Evolutionary conservation across 2,888 invertebrate genomes (phyloP).

Genomic region (Cylindroiulus punctatus): DNA sequence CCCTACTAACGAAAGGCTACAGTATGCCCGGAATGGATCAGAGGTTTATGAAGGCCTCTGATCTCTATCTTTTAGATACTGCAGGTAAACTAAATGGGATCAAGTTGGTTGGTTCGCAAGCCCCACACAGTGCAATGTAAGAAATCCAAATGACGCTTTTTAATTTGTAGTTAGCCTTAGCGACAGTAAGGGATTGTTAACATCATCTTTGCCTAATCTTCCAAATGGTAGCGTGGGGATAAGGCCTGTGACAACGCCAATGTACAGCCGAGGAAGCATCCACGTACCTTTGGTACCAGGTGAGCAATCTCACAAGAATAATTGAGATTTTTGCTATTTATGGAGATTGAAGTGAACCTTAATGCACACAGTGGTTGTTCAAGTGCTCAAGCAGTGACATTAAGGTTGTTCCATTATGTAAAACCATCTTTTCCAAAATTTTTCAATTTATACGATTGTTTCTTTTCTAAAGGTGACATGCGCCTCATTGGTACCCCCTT

Average conservation of each 20-base stretch:
- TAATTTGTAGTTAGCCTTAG: constrained; percentile 48
- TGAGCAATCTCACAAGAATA: neutral
- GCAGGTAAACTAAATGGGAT: constrained; percentile 43
- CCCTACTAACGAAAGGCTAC: constrained; percentile 58
- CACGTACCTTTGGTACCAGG: constrained; percentile 56
- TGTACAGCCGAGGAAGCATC: constrained; percentile 57
- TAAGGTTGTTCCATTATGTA: neutral
- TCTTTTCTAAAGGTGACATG: constrained; percentile 58
- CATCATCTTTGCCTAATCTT: constrained; percentile 53
- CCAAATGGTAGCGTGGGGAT: constrained; percentile 53
- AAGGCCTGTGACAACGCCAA: constrained; percentile 56
- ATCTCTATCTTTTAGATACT: constrained; percentile 58
- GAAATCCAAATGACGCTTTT: constrained; percentile 47
- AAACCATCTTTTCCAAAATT: neutral
- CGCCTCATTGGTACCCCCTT: constrained; percentile 60
- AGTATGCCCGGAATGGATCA: constrained; percentile 58
- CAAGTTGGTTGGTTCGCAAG: neutral
- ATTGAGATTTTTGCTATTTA: neutral
- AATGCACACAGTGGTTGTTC: too few relatives aligned
- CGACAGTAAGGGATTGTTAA: constrained; percentile 37
- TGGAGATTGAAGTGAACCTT: neutral
- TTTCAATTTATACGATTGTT: neutral
- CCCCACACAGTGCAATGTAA: constrained; percentile 36
- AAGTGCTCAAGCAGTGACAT: too few relatives aligned
- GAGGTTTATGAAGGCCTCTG: constrained; percentile 57